Evolutionary conservation across 2,888 invertebrate genomes (phyloP).

Genomic region (Pachydiplax longipennis): DNA sequence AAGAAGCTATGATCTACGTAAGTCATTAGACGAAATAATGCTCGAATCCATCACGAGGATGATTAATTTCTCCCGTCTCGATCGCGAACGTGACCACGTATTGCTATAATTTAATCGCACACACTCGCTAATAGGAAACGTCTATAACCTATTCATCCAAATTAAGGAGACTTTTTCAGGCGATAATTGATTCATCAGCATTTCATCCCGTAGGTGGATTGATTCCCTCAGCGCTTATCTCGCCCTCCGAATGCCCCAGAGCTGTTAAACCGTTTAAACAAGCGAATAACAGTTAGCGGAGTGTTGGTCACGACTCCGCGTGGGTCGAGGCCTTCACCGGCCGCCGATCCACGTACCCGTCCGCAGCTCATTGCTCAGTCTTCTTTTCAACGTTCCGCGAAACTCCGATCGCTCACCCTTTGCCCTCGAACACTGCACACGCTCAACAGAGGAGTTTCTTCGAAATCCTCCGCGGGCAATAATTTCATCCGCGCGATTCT

Average conservation of each 20-base stretch:
- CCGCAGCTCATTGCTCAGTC: background rate
- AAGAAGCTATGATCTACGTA: too few species aligned
- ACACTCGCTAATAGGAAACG: background rate
- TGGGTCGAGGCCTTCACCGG: background rate
- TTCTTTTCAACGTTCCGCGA: background rate
- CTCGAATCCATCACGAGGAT: too few species aligned
- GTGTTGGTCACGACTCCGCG: background rate
- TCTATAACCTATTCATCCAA: background rate
- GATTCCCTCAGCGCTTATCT: background rate
- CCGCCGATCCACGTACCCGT: background rate
- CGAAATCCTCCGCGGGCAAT: background rate
- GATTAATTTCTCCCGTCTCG: too few species aligned
- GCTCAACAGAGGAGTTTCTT: background rate
- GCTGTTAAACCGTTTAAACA: background rate
- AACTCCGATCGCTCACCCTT: background rate
- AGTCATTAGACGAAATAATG: too few species aligned
- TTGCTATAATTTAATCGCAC: too few species aligned
- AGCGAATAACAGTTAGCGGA: background rate
- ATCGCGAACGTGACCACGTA: too few species aligned
- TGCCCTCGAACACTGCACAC: background rate
- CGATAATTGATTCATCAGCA: background rate
- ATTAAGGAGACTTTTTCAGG: background rate
- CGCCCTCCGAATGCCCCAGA: background rate
- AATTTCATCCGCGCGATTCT: background rate
- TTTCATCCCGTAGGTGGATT: background rate